These are phyloP conservation scores for Patagioenas fasciata DNA, from an alignment of 2,113 vertebrate genomes.

Conservation along the genomic window DNA sequence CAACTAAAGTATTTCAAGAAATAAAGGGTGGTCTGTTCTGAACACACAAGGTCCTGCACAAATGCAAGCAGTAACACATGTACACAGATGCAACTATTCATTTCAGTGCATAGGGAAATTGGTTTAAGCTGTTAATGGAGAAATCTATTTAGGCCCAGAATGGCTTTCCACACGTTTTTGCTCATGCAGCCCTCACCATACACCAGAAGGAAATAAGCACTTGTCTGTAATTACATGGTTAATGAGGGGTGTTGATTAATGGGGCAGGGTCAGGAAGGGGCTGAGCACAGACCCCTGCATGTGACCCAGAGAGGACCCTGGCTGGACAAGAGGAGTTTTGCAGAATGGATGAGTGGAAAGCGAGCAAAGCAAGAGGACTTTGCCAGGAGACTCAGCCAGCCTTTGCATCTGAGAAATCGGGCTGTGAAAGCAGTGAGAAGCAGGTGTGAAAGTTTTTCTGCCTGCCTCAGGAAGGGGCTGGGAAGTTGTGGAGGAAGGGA, in stretches of 20 bases:
- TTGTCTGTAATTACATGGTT: background rate
- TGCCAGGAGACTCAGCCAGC: background rate
- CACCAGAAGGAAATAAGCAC: background rate
- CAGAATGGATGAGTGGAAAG: background rate
- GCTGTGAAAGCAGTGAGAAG: constrained; percentile 25
- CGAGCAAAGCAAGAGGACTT: background rate
- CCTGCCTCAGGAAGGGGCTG: background rate
- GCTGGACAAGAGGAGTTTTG: background rate
- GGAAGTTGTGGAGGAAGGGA: background rate
- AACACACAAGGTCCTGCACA: background rate
- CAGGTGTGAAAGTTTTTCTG: constrained; percentile 37
- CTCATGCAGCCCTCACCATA: background rate
- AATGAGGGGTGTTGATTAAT: background rate
- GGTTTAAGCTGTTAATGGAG: background rate
- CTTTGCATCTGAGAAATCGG: background rate
- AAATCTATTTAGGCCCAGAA: background rate
- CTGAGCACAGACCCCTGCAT: background rate
- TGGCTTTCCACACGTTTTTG: background rate
- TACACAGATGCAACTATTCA: background rate
- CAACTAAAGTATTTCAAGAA: background rate
- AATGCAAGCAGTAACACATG: no score
- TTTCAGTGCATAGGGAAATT: background rate
- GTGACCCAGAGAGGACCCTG: accelerated
- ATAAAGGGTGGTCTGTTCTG: background rate
- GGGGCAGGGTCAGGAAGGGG: background rate